Evolutionary conservation across 2,888 invertebrate genomes (phyloP).

Genomic region (Agrotis segetum): DNA sequence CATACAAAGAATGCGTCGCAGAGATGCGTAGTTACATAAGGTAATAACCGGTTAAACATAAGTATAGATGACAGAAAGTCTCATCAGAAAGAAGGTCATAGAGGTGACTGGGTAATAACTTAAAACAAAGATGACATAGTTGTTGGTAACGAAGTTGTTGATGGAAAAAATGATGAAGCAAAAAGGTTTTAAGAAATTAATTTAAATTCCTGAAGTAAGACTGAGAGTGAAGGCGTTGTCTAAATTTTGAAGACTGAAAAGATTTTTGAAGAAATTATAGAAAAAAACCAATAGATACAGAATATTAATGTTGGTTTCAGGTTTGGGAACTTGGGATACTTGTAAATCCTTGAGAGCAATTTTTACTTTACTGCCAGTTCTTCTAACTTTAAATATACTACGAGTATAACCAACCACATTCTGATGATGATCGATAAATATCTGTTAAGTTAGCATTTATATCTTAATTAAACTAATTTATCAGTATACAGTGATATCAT

Average conservation of each 20-base stretch:
- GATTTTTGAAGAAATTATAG: background rate
- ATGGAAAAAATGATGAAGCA: background rate
- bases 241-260: background rate
- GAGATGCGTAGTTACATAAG: slow-evolving; percentile 81
- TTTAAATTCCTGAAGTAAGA: no score
- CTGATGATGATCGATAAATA: slow-evolving; percentile 41
- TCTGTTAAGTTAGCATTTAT: slow-evolving; percentile 29
- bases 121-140: background rate
- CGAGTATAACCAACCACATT: slow-evolving; percentile 25
- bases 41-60: slow-evolving; percentile 63
- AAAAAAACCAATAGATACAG: background rate
- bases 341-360: background rate
- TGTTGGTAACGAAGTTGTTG: slow-evolving; percentile 9
- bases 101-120: slow-evolving; percentile 39
- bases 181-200: background rate
- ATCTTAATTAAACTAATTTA: slow-evolving; percentile 50
- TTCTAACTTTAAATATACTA: slow-evolving; percentile 18
- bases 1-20: slow-evolving; percentile 82
- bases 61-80: slow-evolving; percentile 45
- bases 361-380: slow-evolving; percentile 1
- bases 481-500: slow-evolving; percentile 45
- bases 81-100: slow-evolving; percentile 26
- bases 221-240: background rate
- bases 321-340: slow-evolving; percentile 4
- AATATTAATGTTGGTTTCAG: background rate